Percentiles rank a stretch among this genome's conserved stretches.
Conservation (phyloP, 1,140 invertebrate genomes). For the Hyles euphorbiae region DNA sequence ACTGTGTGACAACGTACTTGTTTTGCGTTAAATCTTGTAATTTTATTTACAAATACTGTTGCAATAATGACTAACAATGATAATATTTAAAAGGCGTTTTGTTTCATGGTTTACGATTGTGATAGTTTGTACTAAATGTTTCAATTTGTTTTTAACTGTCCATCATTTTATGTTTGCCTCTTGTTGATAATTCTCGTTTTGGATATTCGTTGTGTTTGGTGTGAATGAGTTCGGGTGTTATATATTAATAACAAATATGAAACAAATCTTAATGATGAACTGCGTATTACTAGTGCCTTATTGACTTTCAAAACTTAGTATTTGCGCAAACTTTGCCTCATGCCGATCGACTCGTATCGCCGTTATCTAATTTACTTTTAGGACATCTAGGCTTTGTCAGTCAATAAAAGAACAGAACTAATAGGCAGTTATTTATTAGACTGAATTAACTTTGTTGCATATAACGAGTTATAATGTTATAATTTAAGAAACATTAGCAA, state of each 20-base stretch:
- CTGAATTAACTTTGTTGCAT: constrained; percentile 63
- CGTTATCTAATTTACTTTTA: neutral
- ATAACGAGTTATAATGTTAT: constrained; percentile 59
- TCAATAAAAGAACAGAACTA: constrained; percentile 46
- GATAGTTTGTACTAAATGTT: constrained; percentile 50
- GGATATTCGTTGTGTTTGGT: constrained; percentile 31
- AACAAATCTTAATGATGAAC: constrained; percentile 41
- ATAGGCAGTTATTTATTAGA: constrained; percentile 60
- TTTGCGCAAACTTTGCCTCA: neutral
- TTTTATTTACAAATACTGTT: constrained; percentile 21
- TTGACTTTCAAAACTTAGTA: constrained; percentile 57
- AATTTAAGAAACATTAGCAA: constrained; percentile 59
- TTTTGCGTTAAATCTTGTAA: constrained; percentile 3
- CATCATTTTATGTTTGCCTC: constrained; percentile 39
- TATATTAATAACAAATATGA: constrained; percentile 64
- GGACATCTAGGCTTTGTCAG: constrained; percentile 39
- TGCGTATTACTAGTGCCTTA: constrained; percentile 64
- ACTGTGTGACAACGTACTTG: too few species aligned
- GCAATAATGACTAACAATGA: constrained; percentile 18
- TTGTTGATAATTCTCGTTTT: constrained; percentile 31
- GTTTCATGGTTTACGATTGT: constrained; percentile 28
- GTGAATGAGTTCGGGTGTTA: constrained; percentile 40
- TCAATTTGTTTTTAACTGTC: constrained; percentile 55
- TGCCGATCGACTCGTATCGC: neutral
- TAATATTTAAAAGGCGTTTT: constrained; percentile 8